A percentile compares a stretch with the other conserved stretches of the same genome.
Conservation (phyloP, 2,888 invertebrate genomes). For the Cataglyphis livida region DNA sequence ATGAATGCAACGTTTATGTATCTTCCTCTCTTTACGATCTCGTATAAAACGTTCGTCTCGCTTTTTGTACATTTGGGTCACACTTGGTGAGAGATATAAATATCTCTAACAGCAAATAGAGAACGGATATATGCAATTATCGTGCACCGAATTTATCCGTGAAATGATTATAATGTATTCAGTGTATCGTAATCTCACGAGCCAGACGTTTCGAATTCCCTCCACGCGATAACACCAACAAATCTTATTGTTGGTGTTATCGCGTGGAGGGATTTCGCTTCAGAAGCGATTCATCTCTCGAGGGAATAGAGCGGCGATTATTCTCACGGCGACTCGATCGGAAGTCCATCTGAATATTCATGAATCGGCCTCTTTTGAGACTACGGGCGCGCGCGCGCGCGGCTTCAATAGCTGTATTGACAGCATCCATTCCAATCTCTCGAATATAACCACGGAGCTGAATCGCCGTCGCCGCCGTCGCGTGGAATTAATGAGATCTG, state of each 20-base stretch:
- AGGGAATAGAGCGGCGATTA: constrained; percentile 1
- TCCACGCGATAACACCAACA: constrained; percentile 6
- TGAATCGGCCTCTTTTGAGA: constrained; percentile 31
- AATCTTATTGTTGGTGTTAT: too few species aligned
- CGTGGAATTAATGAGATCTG: constrained; percentile 41
- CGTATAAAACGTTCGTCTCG: background rate
- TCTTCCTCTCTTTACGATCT: constrained; percentile 3
- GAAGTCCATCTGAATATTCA: constrained; percentile 34
- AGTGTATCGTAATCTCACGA: constrained; percentile 29
- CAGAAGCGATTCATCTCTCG: constrained; percentile 7
- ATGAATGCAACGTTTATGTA: background rate
- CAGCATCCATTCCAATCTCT: constrained; percentile 35
- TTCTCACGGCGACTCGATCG: constrained; percentile 33
- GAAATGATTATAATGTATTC: constrained; percentile 18
- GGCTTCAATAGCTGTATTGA: constrained; percentile 27
- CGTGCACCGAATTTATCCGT: constrained; percentile 37
- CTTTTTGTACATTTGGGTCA: background rate
- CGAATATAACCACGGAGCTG: constrained; percentile 42
- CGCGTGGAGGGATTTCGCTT: background rate
- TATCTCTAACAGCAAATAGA: background rate
- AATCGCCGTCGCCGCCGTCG: constrained; percentile 18
- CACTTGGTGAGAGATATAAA: constrained; percentile 11
- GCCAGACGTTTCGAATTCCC: constrained; percentile 12
- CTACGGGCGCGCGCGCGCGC: background rate
- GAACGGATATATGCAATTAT: constrained; percentile 34